Conservation (phyloP, 64 coral and sea anemone species). For the Dendrophyllia cribrosa region DNA sequence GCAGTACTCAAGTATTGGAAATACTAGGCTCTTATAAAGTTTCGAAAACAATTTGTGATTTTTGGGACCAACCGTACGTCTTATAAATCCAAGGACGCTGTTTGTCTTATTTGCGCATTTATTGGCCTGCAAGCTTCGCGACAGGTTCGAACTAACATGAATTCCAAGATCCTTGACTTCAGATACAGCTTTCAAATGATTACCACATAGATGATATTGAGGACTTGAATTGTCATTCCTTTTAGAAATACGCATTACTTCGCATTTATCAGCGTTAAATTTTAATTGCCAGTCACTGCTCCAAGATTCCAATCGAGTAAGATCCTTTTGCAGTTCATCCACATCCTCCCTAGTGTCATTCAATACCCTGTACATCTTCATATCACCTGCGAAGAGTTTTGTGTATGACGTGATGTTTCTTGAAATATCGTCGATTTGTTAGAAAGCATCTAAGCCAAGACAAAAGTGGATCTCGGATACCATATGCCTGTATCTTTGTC, state of each 20-base stretch:
- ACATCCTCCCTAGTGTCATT: neutral
- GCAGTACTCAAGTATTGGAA: slow-evolving; percentile 43
- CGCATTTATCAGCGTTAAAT: slow-evolving; percentile 38
- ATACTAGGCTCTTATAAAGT: slow-evolving; percentile 1
- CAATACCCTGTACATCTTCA: slow-evolving; percentile 29
- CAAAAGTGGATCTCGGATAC: too few species aligned
- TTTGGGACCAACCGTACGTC: slow-evolving; percentile 16
- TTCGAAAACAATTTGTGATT: slow-evolving; percentile 30
- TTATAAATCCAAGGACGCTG: slow-evolving; percentile 28
- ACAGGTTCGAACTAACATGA: slow-evolving; percentile 41
- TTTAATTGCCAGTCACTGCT: slow-evolving; percentile 43
- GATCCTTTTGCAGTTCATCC: neutral
- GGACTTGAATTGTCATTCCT: neutral
- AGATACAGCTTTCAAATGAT: neutral
- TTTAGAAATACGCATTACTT: slow-evolving; percentile 22
- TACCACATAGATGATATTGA: neutral
- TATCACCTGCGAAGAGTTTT: slow-evolving; percentile 24
- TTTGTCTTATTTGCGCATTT: neutral
- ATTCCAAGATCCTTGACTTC: slow-evolving; percentile 51
- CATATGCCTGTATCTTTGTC: too few species aligned
- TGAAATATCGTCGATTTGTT: neutral
- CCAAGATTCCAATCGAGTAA: neutral
- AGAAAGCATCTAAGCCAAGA: too few species aligned
- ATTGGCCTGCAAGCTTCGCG: slow-evolving; percentile 39
- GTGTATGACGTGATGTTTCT: neutral